Percentiles rank a stretch among this genome's conserved stretches.
These are phyloP conservation scores for cattle (Bos taurus) DNA, from an alignment of 2,113 vertebrate species.

Conservation along the genomic window ARS-UCD2.0 NC_037342.1:28109501-28110000, in stretches of 20 bases:
- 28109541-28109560: background rate
- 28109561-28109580: background rate
- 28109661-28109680: background rate
- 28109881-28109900: background rate
- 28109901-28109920: background rate
- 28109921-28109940: background rate
- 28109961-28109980: accelerated
- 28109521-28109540: background rate
- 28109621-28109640: background rate
- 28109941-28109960: background rate
- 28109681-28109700: background rate
- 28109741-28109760: background rate
- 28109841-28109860: background rate
- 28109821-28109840: no score
- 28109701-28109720: background rate
- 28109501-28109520: background rate
- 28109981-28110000: background rate
- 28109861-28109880: no score
- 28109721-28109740: background rate
- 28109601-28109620: background rate
- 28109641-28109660: background rate
- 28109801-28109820: background rate
- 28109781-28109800: background rate
- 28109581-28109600: background rate
- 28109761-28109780: background rate